These are phyloP conservation scores for Mythimna pallens DNA, from an alignment of 2,888 invertebrate species.

Conservation along the genomic window DNA sequence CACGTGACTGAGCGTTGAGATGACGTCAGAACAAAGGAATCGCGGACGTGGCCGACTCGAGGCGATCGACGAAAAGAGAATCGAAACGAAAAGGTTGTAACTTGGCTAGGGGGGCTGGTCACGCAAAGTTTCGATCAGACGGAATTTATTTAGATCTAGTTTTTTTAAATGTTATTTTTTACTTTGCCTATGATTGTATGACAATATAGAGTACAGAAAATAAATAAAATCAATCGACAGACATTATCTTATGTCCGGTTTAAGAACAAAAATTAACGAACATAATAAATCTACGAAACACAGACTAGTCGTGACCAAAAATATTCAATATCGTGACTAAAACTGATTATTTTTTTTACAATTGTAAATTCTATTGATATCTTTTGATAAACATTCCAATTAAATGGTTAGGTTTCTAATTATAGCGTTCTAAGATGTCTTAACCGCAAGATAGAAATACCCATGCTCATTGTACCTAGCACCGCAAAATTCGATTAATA, in stretches of 20 bases:
- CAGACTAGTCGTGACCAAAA: background rate
- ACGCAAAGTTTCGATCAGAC: too few relatives aligned
- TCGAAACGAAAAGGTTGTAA: too few relatives aligned
- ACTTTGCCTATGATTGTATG: too few relatives aligned
- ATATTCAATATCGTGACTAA: background rate
- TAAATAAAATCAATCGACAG: background rate
- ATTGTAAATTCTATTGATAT: constrained; percentile 3
- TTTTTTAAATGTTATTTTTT: too few relatives aligned
- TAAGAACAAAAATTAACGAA: background rate
- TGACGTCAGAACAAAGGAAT: too few relatives aligned
- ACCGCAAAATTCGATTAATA: background rate
- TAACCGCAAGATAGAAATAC: constrained; percentile 34
- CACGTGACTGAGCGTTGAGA: too few relatives aligned
- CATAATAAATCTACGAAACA: background rate
- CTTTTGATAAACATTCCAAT: background rate
- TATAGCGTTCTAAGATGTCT: constrained; percentile 10
- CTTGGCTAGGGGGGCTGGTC: too few relatives aligned
- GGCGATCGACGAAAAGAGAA: too few relatives aligned
- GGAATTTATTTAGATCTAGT: too few relatives aligned
- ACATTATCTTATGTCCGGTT: background rate
- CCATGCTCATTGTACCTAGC: constrained; percentile 1
- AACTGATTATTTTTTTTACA: background rate
- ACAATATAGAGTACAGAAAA: background rate
- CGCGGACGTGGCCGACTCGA: too few relatives aligned
- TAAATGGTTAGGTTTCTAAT: background rate